Percentiles rank a stretch among this genome's conserved stretches.
Conservation (phyloP, 1,140 invertebrate genomes). For the Papilio xuthus region DNA sequence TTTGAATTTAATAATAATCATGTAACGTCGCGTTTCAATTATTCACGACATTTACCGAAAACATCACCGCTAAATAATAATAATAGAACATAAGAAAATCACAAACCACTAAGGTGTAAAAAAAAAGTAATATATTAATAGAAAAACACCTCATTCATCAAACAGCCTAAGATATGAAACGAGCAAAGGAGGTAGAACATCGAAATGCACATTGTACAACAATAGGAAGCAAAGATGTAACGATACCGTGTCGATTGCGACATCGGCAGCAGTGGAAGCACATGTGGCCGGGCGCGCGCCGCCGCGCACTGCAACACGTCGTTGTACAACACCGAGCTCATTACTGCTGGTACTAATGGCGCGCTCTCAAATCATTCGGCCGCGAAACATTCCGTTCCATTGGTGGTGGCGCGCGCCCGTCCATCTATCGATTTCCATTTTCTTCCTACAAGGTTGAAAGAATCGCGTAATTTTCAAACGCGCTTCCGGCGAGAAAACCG, state of each 20-base stretch:
- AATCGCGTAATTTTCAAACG: constrained; percentile 1
- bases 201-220: background rate
- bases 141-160: no score
- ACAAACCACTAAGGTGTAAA: no score
- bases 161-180: no score
- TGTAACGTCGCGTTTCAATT: no score
- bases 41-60: no score
- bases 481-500: constrained; percentile 15
- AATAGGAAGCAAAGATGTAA: constrained; percentile 27
- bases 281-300: constrained; percentile 57
- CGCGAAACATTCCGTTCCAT: constrained; percentile 45
- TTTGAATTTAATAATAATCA: no score
- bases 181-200: no score
- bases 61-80: no score
- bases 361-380: constrained; percentile 46
- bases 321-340: constrained; percentile 31
- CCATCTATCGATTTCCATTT: constrained; percentile 10
- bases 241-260: constrained; percentile 54
- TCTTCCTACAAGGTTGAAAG: constrained; percentile 9
- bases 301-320: constrained; percentile 45
- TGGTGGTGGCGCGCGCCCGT: constrained; percentile 18
- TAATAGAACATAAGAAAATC: no score
- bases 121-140: no score
- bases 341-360: constrained; percentile 40
- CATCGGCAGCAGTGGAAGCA: constrained; percentile 71